These are phyloP conservation scores for Graptemys geographica DNA, from an alignment of 2,797 vertebrate genomes.

Conservation along the genomic window DNA sequence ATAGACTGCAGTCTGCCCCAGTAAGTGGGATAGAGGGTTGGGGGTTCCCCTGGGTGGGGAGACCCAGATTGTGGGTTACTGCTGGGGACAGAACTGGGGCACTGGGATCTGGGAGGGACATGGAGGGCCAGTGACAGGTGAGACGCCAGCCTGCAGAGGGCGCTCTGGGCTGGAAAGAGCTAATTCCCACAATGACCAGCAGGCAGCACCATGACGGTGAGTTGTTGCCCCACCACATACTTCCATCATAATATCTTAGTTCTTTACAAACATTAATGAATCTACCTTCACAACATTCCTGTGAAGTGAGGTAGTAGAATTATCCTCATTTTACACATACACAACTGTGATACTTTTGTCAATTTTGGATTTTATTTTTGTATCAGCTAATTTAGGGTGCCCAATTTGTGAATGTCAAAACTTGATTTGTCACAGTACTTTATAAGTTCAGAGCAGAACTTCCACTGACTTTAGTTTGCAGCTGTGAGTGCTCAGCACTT, in stretches of 20 bases:
- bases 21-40: too few species aligned
- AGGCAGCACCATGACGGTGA: too few species aligned
- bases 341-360: neutral
- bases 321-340: neutral
- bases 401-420: neutral
- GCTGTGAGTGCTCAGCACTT: neutral
- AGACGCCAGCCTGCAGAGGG: too few species aligned
- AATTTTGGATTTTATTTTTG: too few species aligned
- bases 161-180: too few species aligned
- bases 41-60: too few species aligned
- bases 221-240: neutral
- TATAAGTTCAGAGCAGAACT: neutral
- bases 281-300: neutral
- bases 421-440: neutral
- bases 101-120: too few species aligned
- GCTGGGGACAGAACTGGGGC: too few species aligned
- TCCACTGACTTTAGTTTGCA: neutral
- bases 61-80: too few species aligned
- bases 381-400: neutral
- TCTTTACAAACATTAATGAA: neutral
- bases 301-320: neutral
- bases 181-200: too few species aligned
- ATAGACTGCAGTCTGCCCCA: too few species aligned
- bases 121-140: too few species aligned
- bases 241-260: neutral